phyloP scores from a whole-genome alignment of 2,888 invertebrate genomes.

The Automeris io region DNA sequence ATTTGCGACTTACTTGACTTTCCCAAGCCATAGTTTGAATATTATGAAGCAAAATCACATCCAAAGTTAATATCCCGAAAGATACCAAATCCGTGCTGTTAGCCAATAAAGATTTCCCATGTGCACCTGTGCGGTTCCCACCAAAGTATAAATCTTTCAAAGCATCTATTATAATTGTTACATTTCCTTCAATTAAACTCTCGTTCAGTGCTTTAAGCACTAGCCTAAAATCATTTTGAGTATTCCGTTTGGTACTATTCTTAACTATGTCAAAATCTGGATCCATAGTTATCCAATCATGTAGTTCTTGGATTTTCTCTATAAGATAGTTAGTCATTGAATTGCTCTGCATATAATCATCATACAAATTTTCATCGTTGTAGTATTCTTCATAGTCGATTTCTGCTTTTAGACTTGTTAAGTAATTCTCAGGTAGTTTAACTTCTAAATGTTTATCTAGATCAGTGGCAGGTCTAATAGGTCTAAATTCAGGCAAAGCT shows the following conservation, averaged over 20 bases:
- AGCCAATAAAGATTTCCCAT: conserved; percentile 47
- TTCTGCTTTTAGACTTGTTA: conserved; percentile 18
- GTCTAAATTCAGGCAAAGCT: conserved; percentile 51
- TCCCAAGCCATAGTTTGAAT: conserved; percentile 77
- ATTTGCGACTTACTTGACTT: conserved; percentile 50
- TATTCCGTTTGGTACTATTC: conserved; percentile 22
- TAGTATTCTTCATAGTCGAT: conserved; percentile 57
- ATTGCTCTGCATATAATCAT: conserved; percentile 67
- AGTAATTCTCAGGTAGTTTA: conserved; percentile 41
- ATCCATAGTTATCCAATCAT: conserved; percentile 68
- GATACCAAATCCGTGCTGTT: conserved; percentile 70
- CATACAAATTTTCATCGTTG: conserved; percentile 60
- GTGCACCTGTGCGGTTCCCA: conserved; percentile 43
- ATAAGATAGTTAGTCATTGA: conserved; percentile 68
- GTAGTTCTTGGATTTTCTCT: conserved; percentile 69
- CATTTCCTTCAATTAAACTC: conserved; percentile 67
- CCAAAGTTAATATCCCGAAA: conserved; percentile 75
- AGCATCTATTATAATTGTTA: conserved; percentile 65
- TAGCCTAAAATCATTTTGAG: conserved; percentile 44
- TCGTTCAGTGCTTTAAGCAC: conserved; percentile 70
- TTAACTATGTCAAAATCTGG: conserved; percentile 42
- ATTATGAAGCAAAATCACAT: conserved; percentile 75
- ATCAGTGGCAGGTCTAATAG: conserved; percentile 45
- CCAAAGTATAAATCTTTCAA: conserved; percentile 71
- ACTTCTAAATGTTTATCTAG: conserved; percentile 25